Evolutionary conservation across 2,113 vertebrate species (phyloP).

Genomic region (Ivindomyrus marchei): DNA sequence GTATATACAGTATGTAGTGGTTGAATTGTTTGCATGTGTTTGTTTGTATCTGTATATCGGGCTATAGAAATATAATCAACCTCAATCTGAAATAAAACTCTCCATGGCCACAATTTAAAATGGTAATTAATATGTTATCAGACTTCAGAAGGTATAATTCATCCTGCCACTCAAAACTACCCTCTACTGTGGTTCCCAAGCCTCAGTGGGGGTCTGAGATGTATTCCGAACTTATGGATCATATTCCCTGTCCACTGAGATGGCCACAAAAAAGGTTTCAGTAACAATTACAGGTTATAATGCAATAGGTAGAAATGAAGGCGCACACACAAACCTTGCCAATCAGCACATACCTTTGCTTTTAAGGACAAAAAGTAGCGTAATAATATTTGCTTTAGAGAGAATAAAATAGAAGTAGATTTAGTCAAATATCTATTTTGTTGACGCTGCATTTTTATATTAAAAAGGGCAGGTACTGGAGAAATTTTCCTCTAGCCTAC

Average conservation of each 20-base stretch:
- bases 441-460: not conserved
- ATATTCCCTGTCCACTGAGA: conserved; percentile 29
- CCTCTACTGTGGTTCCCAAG: not conserved
- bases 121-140: not conserved
- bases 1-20: too few relatives aligned
- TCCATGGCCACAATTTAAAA: not conserved
- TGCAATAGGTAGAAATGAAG: conserved; percentile 48
- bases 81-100: not conserved
- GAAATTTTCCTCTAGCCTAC: not conserved
- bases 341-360: not conserved
- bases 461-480: not conserved
- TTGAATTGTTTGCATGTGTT: too few relatives aligned
- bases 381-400: not conserved
- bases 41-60: too few relatives aligned
- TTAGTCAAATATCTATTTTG: not conserved
- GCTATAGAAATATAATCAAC: too few relatives aligned
- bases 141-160: not conserved
- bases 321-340: not conserved
- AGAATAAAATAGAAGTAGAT: not conserved
- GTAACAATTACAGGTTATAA: conserved; percentile 49
- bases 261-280: conserved; percentile 46
- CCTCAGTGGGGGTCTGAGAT: not conserved
- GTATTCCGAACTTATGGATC: not conserved
- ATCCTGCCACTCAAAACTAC: not conserved
- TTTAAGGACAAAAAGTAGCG: not conserved